Base-by-base conservation (phyloP, 2,888 invertebrate species). In the Himalopsyche tibetana region DNA sequence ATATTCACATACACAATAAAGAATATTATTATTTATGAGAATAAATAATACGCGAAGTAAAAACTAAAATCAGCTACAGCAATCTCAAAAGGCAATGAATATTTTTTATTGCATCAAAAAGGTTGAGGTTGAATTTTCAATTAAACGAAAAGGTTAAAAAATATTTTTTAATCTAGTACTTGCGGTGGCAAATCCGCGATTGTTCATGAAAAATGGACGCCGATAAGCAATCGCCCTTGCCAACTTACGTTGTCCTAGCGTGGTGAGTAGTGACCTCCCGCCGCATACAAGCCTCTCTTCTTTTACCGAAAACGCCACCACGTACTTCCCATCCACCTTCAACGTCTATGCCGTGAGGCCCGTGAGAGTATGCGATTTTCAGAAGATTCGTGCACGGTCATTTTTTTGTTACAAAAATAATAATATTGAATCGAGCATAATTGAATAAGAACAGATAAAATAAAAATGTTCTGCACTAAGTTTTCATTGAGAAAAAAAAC, bases 191-290 rank as follows among this genome's bases (percentile, higher is more conserved):
- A 56, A 56, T 56, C 56, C 56, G 56, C 56, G 56, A 56, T 56
- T 56, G 56, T 19, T n/a, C 56, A 56, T 56, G 56, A 56, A 56
- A 19, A 56, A 17, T 17, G 56, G n/a, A 19, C 56, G n/a, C 17
- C n/a, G 56, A 56, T 56, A 56, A 56, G 56, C 56, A n/a, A 56
- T 56, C 56, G 56, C 56, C 56, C 56, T 56, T 56, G 56, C 56
- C 56, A 56, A 11, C 56, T 17, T 56, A 56, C 56, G 56, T 6
- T 56, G 56, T 56, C 56, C 56, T 17, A 56, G 4, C 56, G n/a
- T 5, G n/a, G 17, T 56, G 56, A 56, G n/a, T 5, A 56, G 17
- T 56, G 56, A 56, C 56, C 56, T 56, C n/a, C 56, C n/a, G 56
- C n/a, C 56, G 8, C 56, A 2, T 56, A n/a, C 17, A 56, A 56